Percentiles rank a stretch among this genome's conserved stretches.
Conservation (phyloP, 2,797 vertebrate genomes). For the Danionella dracula region DNA sequence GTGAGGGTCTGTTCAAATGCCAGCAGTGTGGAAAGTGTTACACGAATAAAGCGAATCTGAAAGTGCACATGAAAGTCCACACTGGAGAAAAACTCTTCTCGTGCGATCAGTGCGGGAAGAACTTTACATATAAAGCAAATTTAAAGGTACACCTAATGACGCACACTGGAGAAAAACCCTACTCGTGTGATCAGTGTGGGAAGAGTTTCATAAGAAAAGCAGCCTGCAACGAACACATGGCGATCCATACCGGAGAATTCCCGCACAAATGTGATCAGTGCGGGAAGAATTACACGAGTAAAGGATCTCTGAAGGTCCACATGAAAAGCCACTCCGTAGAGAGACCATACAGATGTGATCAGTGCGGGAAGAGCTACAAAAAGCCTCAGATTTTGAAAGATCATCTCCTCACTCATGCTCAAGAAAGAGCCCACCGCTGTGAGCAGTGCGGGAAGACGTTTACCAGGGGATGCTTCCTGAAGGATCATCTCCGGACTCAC, state of each 20-base stretch:
- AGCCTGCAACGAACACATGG: neutral
- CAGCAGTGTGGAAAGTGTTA: no score
- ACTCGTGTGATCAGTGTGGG: neutral
- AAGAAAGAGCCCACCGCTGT: no score
- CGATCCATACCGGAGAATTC: neutral
- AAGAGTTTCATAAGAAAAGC: neutral
- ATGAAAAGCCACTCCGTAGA: neutral
- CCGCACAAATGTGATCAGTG: neutral
- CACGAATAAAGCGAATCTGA: no score
- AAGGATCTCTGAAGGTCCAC: neutral
- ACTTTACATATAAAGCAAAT: neutral
- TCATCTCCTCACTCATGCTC: no score
- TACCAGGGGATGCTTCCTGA: no score
- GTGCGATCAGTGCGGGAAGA: neutral
- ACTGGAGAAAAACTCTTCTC: neutral
- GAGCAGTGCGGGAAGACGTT: no score
- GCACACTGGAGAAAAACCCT: neutral
- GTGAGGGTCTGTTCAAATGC: no score
- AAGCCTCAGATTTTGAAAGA: no score
- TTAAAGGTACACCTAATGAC: neutral
- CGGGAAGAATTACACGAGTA: neutral
- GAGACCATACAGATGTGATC: neutral
- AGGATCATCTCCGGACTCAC: neutral
- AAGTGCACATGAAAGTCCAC: neutral
- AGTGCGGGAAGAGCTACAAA: neutral